A percentile compares a stretch with the other conserved stretches of the same genome.
phyloP scores from a whole-genome alignment of 2,113 vertebrate species.

The Smithornis capensis region DNA sequence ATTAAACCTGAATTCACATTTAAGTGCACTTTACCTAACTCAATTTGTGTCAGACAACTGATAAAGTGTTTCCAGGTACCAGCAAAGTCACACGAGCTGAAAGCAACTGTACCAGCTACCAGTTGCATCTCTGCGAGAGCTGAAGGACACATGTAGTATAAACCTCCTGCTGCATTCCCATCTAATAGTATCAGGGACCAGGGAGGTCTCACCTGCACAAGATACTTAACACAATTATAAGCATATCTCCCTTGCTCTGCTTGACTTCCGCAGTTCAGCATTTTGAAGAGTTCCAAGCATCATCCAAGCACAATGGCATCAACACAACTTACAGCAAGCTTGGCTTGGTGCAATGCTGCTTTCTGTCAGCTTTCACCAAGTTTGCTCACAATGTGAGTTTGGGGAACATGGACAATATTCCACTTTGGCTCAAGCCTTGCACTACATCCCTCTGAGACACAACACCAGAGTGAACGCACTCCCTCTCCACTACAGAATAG shows the following conservation, averaged over 20 bases:
- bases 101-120: not conserved
- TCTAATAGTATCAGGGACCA: not conserved
- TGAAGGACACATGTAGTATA: not conserved
- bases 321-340: not conserved
- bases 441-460: not conserved
- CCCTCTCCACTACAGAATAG: not conserved
- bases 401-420: not conserved
- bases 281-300: not conserved
- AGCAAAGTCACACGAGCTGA: not conserved
- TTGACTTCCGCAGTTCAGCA: not conserved
- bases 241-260: not conserved
- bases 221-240: not conserved
- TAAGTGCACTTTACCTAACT: not conserved
- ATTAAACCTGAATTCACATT: not conserved
- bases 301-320: not conserved
- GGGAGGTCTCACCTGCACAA: not conserved
- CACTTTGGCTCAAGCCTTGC: not conserved
- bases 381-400: rapidly evolving
- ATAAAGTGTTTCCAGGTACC: not conserved
- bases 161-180: not conserved
- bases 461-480: not conserved
- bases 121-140: rapidly evolving
- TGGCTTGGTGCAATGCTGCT: not conserved
- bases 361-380: not conserved
- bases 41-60: not conserved